Evolutionary conservation across 2,113 vertebrate genomes (phyloP).

Genomic region (Prochilodus magdalenae): DNA sequence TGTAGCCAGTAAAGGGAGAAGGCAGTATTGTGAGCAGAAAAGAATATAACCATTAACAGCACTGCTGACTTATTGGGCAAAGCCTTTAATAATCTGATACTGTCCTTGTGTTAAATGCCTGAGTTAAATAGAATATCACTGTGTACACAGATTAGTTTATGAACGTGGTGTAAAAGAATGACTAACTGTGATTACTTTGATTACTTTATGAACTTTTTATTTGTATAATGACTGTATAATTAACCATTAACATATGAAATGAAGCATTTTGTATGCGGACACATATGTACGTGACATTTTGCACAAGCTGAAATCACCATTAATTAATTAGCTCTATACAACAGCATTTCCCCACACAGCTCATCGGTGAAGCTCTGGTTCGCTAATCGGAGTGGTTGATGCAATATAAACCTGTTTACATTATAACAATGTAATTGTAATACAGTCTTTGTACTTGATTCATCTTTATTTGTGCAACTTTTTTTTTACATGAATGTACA

Average conservation of each 20-base stretch:
- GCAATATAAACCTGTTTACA: constrained; percentile 15
- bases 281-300: background rate
- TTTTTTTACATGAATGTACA: constrained; percentile 19
- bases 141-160: constrained; percentile 10
- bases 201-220: background rate
- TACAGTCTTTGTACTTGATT: background rate
- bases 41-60: background rate
- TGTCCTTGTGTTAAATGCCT: background rate
- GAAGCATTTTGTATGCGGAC: background rate
- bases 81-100: background rate
- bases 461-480: background rate
- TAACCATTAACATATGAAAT: background rate
- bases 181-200: background rate
- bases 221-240: background rate
- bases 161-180: constrained; percentile 7
- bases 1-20: background rate
- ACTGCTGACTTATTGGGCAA: background rate
- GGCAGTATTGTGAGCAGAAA: background rate
- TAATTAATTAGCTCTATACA: background rate
- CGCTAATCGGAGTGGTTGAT: background rate
- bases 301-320: background rate
- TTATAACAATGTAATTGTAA: no score
- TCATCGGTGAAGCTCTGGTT: background rate
- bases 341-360: background rate
- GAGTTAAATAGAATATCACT: background rate